Conservation (phyloP, 2,888 invertebrate species). For the Heliconius ismenius region DNA sequence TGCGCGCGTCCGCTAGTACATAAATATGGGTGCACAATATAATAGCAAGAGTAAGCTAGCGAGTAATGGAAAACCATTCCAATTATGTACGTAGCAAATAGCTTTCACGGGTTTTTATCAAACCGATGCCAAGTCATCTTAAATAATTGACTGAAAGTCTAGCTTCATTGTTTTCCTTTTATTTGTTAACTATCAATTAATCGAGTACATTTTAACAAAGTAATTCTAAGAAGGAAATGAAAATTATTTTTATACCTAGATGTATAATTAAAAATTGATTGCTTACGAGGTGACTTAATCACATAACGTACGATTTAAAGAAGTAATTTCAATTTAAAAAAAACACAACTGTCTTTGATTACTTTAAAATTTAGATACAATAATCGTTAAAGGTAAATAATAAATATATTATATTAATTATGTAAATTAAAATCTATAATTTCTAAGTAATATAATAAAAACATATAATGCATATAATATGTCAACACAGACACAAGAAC, state of each 20-base stretch:
- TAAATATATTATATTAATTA: not conserved
- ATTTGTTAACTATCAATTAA: constrained; percentile 23
- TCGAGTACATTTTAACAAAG: not conserved
- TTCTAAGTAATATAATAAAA: not conserved
- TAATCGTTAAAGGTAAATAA: no score
- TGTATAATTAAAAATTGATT: not conserved
- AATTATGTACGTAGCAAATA: constrained; percentile 22
- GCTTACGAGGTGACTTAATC: not conserved
- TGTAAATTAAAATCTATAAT: not conserved
- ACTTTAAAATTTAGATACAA: no score
- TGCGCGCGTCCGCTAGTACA: no score
- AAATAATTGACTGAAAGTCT: constrained; percentile 49
- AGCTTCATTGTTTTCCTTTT: constrained; percentile 38
- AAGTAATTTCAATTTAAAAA: no score
- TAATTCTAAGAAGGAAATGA: not conserved
- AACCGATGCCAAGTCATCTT: constrained; percentile 53
- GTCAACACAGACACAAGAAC: constrained; percentile 9
- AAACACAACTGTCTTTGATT: no score
- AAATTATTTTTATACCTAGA: not conserved
- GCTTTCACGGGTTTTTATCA: constrained; percentile 47
- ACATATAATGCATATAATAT: not conserved
- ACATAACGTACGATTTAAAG: not conserved
- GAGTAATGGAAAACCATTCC: constrained; percentile 8
- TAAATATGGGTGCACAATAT: no score
- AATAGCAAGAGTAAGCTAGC: not conserved